Percentiles rank a stretch among this genome's conserved stretches.
phyloP scores from a whole-genome alignment of 2,113 vertebrate genomes.

The Cavia aperea region DNA sequence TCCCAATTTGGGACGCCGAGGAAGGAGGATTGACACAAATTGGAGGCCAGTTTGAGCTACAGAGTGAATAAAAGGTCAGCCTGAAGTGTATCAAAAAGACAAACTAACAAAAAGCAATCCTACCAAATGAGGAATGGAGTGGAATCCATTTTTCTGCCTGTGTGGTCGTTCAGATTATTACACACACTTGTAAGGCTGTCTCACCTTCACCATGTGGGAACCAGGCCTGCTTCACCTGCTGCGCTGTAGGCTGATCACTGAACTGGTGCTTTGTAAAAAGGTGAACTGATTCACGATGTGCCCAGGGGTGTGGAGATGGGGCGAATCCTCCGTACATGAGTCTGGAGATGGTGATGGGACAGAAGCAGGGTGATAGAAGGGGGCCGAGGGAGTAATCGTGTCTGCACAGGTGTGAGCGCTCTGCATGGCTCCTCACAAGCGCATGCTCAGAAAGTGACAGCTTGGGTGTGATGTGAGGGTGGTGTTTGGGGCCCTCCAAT shows the following conservation, averaged over 20 bases:
- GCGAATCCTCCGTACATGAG: too few species aligned
- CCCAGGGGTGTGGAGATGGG: not conserved
- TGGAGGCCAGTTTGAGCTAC: too few species aligned
- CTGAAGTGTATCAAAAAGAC: too few species aligned
- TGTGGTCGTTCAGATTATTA: not conserved
- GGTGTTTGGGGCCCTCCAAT: not conserved
- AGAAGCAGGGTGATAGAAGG: not conserved
- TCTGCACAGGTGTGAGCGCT: too few species aligned
- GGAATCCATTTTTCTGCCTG: not conserved
- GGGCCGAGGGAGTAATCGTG: rapidly evolving
- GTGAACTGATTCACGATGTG: not conserved
- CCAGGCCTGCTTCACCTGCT: not conserved
- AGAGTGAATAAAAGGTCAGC: too few species aligned
- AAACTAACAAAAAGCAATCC: not conserved
- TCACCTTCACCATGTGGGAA: not conserved
- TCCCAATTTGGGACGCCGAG: too few species aligned
- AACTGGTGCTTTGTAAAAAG: not conserved
- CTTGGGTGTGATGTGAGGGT: not conserved
- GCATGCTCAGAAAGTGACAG: not conserved
- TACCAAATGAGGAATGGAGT: not conserved
- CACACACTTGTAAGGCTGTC: not conserved
- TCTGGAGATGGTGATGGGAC: too few species aligned
- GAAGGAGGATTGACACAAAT: too few species aligned
- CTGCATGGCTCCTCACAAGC: not conserved
- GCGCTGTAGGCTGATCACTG: not conserved